These are phyloP conservation scores for Apamea crenata DNA, from an alignment of 2,888 invertebrate genomes.

Conservation along the genomic window DNA sequence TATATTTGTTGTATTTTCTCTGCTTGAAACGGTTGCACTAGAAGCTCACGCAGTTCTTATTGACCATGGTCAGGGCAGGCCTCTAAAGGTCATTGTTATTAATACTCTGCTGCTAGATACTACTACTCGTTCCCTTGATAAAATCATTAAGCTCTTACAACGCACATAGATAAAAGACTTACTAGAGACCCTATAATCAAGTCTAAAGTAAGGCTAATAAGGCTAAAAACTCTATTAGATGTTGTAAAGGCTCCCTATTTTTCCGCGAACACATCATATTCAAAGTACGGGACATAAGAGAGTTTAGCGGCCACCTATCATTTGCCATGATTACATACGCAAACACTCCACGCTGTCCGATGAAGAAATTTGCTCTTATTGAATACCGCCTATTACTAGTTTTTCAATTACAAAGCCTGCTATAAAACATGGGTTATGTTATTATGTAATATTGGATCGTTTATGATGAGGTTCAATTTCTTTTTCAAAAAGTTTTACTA, in stretches of 20 bases:
- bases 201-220: slow-evolving; percentile 20
- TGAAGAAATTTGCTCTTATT: slow-evolving; percentile 86
- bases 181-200: slow-evolving; percentile 37
- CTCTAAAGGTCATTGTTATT: slow-evolving; percentile 26
- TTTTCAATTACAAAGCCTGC: slow-evolving; percentile 73
- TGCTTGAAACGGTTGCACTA: neutral
- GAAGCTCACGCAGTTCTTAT: neutral
- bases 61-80: slow-evolving; percentile 5
- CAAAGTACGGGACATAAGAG: slow-evolving; percentile 56
- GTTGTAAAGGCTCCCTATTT: slow-evolving; percentile 49
- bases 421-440: slow-evolving; percentile 49
- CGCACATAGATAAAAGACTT: neutral
- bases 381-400: slow-evolving; percentile 71
- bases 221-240: slow-evolving; percentile 41
- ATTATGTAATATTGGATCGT: slow-evolving; percentile 50
- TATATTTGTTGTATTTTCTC: neutral
- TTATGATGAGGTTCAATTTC: slow-evolving; percentile 34
- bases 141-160: slow-evolving; percentile 26
- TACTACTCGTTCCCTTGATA: slow-evolving; percentile 17
- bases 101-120: slow-evolving; percentile 1
- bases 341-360: slow-evolving; percentile 77
- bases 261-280: slow-evolving; percentile 58
- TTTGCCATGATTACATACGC: slow-evolving; percentile 82
- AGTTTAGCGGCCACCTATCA: slow-evolving; percentile 76
- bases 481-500: slow-evolving; percentile 8